Conservation (phyloP, 2,888 invertebrate genomes). For the Belgica antarctica region DNA sequence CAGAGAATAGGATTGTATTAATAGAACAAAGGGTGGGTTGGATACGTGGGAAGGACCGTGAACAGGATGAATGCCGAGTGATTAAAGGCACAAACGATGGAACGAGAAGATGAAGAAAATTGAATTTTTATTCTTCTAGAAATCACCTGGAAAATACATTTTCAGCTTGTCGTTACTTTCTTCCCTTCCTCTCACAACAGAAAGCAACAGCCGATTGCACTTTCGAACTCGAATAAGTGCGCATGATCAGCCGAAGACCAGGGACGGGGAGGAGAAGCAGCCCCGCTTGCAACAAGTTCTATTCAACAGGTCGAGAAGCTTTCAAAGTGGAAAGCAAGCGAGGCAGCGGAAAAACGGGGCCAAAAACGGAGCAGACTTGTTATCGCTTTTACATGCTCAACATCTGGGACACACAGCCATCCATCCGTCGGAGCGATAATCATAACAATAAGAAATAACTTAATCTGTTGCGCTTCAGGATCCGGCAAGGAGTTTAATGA, state of each 20-base stretch:
- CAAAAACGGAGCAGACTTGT: neutral
- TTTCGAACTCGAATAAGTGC: neutral
- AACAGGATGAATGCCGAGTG: neutral
- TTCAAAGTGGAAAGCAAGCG: neutral
- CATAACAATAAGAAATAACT: slow-evolving; percentile 2
- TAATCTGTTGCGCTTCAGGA: slow-evolving; percentile 15
- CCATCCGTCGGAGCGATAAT: neutral
- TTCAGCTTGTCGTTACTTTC: neutral
- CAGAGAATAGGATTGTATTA: neutral
- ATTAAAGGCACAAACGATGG: neutral
- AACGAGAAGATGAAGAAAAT: neutral
- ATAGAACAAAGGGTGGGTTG: neutral
- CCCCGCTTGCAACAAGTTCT: neutral
- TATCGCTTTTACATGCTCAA: slow-evolving; percentile 17
- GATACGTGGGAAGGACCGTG: neutral
- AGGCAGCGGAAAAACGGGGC: too few relatives aligned
- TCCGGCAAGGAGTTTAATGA: slow-evolving; percentile 1
- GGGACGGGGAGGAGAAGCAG: too few relatives aligned
- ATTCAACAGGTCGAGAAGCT: slow-evolving; percentile 24
- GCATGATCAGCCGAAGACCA: neutral
- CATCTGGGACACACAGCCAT: slow-evolving; percentile 10
- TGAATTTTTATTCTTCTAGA: neutral
- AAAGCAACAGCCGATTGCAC: neutral
- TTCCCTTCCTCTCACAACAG: neutral
- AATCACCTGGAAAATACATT: slow-evolving; percentile 14